Evolutionary conservation across 2,888 invertebrate species (phyloP), one percentile per base, ranked within the genome.

Genomic region (Allygus modestus): DNA sequence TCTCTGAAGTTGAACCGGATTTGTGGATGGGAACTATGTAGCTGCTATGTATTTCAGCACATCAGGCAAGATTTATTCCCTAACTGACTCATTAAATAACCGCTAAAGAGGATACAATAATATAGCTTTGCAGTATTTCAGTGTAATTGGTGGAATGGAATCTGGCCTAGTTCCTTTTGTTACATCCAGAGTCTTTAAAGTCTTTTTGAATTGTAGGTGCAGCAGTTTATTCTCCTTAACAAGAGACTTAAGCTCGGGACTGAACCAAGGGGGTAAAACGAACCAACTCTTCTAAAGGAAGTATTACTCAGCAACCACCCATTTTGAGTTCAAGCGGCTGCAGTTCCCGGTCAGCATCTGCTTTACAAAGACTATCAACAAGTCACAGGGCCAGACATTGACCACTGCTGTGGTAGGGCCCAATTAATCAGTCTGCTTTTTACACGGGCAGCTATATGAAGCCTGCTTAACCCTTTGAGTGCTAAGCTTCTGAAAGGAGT

Each of bases 21-120:
- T 75, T 75, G 43, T 75, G 75, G 2, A 75, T 43, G 1, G 75
- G 75, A 15, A 37, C 75, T n/a, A 75, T 43, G 26, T 43, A 75
- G 23, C 75, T 75, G 1, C 43, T n/a, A n/a, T n/a, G n/a, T n/a
- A n/a, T 43, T 75, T 75, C 7, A 43, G 43, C 1, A 23, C 12
- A 2, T 75, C 75, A 20, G 75, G 75, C 20, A 43, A 75, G 2
- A 75, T 75, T 12, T 23, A 17, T 1, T 12, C 4, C 1, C 11
- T 37, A 5, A 75, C 15, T 1, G 43, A 43, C 23, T 23, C 43
- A 43, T 75, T 75, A n/a, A 75, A 43, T 5, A 75, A 43, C 4
- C 11, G 2, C 26, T 37, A 20, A 12, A 75, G 43, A 33, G 41
- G 43, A 20, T 20, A 1, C 1, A 33, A 20, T 12, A 75, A 23